Base-by-base conservation (phyloP, 2,113 vertebrate genomes). In the Antigone vipio region DNA sequence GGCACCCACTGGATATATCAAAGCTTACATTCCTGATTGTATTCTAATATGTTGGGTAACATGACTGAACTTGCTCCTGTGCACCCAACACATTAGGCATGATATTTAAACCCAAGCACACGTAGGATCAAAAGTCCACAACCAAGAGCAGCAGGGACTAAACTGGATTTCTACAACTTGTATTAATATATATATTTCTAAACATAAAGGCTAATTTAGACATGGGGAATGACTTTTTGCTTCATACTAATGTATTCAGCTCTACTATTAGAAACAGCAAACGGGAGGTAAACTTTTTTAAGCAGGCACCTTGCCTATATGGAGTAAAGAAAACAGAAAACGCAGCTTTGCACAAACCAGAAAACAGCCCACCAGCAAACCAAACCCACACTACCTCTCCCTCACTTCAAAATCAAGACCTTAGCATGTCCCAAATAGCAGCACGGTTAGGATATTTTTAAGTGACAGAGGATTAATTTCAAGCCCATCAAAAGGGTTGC, bases 1-100 rank as follows among this genome's bases (percentile, higher is more conserved):
- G 75, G 98, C 98, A 22, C 98, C 98, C 98, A 98, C 98, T 2
- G 98, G 5, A 5, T 53, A 67, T 20, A 35, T 18, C 66, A 74
- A 78, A 59, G 10, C 21, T 59, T 49, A 40, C 8, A 40, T 18
- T 75, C 13, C 18, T 71, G 6, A 20, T 10, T 55, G 11, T 38
- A 56, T 62, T 60, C n/a, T 40, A 38, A 49, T 11, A 3, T 38
- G 20, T 20, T 59, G 29, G 14, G 42, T 44, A 68, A 63, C 1
- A 0, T 22, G 15, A 29, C 20, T 60, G 26, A 26, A 59, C 67
- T 74, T 56, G 27, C 15, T 58, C 10, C 52, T 75, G 9, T 24
- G 29, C 9, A 76, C 7, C 7, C 38, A 62, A 52, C 52, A 58
- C 9, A 34, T 66, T 52, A 16, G 9, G 9, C n/a, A 21, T 26